Percentiles rank a stretch among this genome's conserved stretches.
phyloP scores from a whole-genome alignment of 1,140 invertebrate species.

The Drosophila tani region DNA sequence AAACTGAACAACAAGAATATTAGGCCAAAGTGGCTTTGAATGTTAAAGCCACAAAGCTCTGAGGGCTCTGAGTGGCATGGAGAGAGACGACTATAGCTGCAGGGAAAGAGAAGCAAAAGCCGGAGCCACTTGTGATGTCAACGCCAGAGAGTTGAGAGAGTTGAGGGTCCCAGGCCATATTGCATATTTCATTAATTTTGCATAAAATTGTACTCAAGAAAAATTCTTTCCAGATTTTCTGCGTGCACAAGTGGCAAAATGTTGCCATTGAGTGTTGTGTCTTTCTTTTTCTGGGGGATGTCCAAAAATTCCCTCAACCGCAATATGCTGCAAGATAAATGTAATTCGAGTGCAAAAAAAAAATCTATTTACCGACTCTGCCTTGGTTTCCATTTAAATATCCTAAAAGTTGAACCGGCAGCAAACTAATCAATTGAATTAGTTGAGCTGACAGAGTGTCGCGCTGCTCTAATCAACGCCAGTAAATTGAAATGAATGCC shows the following conservation, averaged over 20 bases:
- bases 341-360: conserved; percentile 51
- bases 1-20: conserved; percentile 71
- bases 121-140: conserved; percentile 68
- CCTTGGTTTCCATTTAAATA: conserved; percentile 30
- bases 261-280: conserved; percentile 32
- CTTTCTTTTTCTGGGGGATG: not conserved
- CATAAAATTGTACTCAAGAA: conserved; percentile 61
- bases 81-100: not conserved
- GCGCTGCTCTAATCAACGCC: conserved; percentile 57
- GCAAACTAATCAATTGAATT: conserved; percentile 79
- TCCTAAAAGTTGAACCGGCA: conserved; percentile 14
- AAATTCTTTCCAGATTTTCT: conserved; percentile 60
- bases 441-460: conserved; percentile 29
- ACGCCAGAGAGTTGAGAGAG: conserved; percentile 49
- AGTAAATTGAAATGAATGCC: conserved; percentile 46
- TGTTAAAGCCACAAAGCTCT: conserved; percentile 74
- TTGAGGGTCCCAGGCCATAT: conserved; percentile 22
- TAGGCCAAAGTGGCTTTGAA: conserved; percentile 77
- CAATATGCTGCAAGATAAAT: conserved; percentile 49
- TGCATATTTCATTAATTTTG: conserved; percentile 79
- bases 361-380: conserved; percentile 4
- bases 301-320: conserved; percentile 16
- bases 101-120: conserved; percentile 1
- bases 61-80: conserved; percentile 49
- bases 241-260: conserved; percentile 75